Percentiles rank a stretch among this genome's conserved stretches.
These are phyloP conservation scores for Leptinotarsa undecemlineata DNA, from an alignment of 1,140 invertebrate genomes.

Conservation along the genomic window DNA sequence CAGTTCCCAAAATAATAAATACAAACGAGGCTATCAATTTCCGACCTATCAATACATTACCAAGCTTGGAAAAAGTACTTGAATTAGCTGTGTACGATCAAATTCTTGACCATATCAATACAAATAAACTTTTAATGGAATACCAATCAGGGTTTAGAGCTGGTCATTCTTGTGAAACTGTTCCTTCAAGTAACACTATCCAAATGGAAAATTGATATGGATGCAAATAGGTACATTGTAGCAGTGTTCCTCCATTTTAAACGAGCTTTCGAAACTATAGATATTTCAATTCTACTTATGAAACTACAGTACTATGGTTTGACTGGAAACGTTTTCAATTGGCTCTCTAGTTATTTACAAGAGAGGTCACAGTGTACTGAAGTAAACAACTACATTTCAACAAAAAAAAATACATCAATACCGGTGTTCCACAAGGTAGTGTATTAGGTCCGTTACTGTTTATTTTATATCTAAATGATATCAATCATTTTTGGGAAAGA, in stretches of 20 bases:
- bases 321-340: not conserved
- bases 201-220: slow-evolving; percentile 7
- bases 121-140: slow-evolving; percentile 24
- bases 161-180: slow-evolving; percentile 8
- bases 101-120: slow-evolving; percentile 17
- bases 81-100: slow-evolving; percentile 28
- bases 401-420: no score
- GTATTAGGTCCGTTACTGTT: no score
- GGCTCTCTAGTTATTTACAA: no score
- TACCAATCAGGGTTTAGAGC: slow-evolving; percentile 27
- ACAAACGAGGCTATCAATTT: slow-evolving; percentile 22
- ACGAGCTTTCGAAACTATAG: slow-evolving; percentile 33
- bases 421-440: no score
- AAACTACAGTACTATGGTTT: slow-evolving; percentile 3
- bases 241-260: slow-evolving; percentile 35
- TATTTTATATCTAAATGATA: no score
- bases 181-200: not conserved
- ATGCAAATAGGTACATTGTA: slow-evolving; percentile 14
- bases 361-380: no score
- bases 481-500: no score
- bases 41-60: slow-evolving; percentile 28
- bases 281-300: not conserved
- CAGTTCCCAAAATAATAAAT: slow-evolving; percentile 21
- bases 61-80: slow-evolving; percentile 30
- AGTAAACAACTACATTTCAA: no score